Evolutionary conservation across 2,888 invertebrate genomes (phyloP).

Genomic region (Phaedon cochleariae): DNA sequence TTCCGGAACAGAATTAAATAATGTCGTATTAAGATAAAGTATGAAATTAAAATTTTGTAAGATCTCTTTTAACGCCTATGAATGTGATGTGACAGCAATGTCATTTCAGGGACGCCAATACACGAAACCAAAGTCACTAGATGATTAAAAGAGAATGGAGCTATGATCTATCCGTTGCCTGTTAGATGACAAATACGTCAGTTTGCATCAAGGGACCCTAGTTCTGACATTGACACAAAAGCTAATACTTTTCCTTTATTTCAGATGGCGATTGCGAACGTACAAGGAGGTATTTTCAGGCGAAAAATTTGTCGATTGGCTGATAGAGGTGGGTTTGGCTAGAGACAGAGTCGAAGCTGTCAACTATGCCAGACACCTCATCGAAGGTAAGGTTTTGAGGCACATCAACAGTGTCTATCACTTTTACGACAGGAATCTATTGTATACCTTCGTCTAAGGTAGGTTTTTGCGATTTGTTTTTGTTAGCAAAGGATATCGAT

Average conservation of each 20-base stretch:
- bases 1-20: no score
- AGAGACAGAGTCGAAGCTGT: slow-evolving; percentile 81
- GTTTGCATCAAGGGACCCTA: no score
- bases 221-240: no score
- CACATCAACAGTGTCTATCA: slow-evolving; percentile 87
- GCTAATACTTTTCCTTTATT: slow-evolving; percentile 31
- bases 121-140: no score
- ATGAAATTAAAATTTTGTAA: no score
- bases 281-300: slow-evolving; percentile 87
- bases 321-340: slow-evolving; percentile 82
- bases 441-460: slow-evolving; percentile 74
- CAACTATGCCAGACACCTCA: slow-evolving; percentile 81
- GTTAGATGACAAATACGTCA: no score
- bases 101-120: no score
- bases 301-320: slow-evolving; percentile 85
- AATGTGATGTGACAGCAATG: no score
- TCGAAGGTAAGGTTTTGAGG: slow-evolving; percentile 84
- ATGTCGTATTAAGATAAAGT: no score
- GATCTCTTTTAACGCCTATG: no score
- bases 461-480: not conserved
- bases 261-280: slow-evolving; percentile 80
- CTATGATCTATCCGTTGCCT: no score
- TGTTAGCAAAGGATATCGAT: not conserved
- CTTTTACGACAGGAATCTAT: slow-evolving; percentile 82
- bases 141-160: no score